These are phyloP conservation scores for Takifugu rubripes DNA, from an alignment of 2,797 vertebrate genomes.

Conservation along the genomic window DNA sequence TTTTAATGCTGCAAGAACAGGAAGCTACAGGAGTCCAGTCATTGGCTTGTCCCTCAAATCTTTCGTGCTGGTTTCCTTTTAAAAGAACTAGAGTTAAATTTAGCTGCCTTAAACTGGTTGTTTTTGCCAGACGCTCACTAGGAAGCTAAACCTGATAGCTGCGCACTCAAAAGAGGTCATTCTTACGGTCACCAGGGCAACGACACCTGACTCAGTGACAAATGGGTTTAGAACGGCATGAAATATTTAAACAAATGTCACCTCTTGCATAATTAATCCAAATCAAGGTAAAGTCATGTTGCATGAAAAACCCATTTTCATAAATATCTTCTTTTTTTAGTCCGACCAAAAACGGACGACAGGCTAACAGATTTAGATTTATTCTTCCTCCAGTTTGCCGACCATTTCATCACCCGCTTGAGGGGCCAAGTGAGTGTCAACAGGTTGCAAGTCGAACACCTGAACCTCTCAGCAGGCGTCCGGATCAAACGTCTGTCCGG, in stretches of 20 bases:
- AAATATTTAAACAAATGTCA: too few species aligned
- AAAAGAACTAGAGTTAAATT: slow-evolving; percentile 53
- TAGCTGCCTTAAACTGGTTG: slow-evolving; percentile 61
- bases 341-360: too few species aligned
- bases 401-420: background rate
- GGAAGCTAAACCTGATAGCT: slow-evolving; percentile 44
- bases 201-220: slow-evolving; percentile 10
- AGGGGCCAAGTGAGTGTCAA: slow-evolving; percentile 5
- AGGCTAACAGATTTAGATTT: too few species aligned
- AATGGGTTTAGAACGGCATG: too few species aligned
- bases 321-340: too few species aligned
- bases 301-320: too few species aligned
- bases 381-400: too few species aligned
- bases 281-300: too few species aligned
- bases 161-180: slow-evolving; percentile 32
- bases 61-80: slow-evolving; percentile 23
- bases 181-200: slow-evolving; percentile 14
- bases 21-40: too few species aligned
- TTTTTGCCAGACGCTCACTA: slow-evolving; percentile 58
- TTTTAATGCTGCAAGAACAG: too few species aligned
- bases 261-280: too few species aligned
- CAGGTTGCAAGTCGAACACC: slow-evolving; percentile 1
- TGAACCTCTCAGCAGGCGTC: slow-evolving; percentile 8
- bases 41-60: too few species aligned
- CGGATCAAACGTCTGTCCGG: slow-evolving; percentile 33